Percentiles rank a stretch among this genome's conserved stretches.
These are phyloP conservation scores for Stenurella melanura DNA, from an alignment of 2,888 invertebrate species.

Conservation along the genomic window DNA sequence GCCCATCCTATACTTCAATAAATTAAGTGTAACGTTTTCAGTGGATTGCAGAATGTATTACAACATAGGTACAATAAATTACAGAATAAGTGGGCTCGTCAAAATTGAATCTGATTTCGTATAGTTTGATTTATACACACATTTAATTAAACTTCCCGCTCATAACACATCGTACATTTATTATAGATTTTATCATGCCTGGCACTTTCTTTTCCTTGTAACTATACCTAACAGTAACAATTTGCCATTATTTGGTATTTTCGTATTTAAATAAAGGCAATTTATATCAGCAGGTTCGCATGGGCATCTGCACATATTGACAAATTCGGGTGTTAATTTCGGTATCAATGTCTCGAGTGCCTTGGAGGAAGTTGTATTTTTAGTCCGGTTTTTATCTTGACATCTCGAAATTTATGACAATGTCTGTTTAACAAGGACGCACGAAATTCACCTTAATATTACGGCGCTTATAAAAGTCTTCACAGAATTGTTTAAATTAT, in stretches of 20 bases:
- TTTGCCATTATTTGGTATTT: conserved; percentile 51
- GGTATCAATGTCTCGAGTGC: conserved; percentile 52
- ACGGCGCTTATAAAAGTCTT: neutral
- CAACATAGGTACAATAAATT: conserved; percentile 9
- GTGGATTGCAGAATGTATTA: neutral
- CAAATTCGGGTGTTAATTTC: conserved; percentile 62
- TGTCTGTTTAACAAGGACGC: conserved; percentile 12
- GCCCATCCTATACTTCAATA: no score
- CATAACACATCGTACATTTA: conserved; percentile 8
- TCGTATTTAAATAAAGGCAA: conserved; percentile 56
- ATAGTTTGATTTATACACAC: conserved; percentile 10
- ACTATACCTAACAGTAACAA: conserved; percentile 36
- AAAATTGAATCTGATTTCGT: conserved; percentile 20
- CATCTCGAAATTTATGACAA: conserved; percentile 55
- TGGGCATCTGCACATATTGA: conserved; percentile 61
- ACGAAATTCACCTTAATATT: conserved; percentile 38
- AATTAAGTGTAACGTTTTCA: no score
- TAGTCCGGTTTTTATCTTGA: conserved; percentile 45
- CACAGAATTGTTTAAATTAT: no score
- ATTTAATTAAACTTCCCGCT: conserved; percentile 21
- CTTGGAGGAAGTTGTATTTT: conserved; percentile 56
- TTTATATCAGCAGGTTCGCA: conserved; percentile 45
- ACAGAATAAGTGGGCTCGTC: conserved; percentile 19
- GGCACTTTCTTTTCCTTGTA: conserved; percentile 7
- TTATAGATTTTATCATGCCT: conserved; percentile 1